Base-by-base conservation (phyloP, 2,888 invertebrate species). In the Ephialtes manifestator region DNA sequence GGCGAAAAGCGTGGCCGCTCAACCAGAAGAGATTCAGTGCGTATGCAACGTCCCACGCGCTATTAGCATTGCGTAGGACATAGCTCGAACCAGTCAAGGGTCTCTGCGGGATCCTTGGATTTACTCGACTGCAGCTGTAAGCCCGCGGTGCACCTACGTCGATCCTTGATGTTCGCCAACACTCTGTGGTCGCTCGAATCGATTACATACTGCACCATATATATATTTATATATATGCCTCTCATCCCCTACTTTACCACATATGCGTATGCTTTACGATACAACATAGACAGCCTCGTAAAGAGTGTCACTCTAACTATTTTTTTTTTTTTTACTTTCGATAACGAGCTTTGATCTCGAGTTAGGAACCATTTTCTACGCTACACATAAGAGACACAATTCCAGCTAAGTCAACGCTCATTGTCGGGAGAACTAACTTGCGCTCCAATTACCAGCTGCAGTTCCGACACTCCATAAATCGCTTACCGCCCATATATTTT, bases 51-150 rank as follows among this genome's bases (percentile, higher is more conserved):
- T 58, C 89, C 89, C 87, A 90, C 91, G 89, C 86, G 74, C 85
- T 87, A 89, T 90, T 88, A 90, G 85, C 84, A 88, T 86, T 86
- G 87, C 88, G 87, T 86, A 81, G 87, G 88, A 88, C 81, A 87
- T 31, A 55, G 28, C 53, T 63, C 75, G 55, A 70, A 15, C 58
- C 35, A 51, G 48, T 60, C 58, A 60, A 72, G 72, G 78, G 67
- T 78, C 67, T 72, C 67, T 53, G 11, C 58, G 48, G 55, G 68
- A 68, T 60, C 58, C 51, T 74, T 72, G 53, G 53, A 70, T 63
- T 43, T 60, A 43, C 15, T 63, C 60, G 48, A 31, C 55, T 53
- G 46, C 31, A 48, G 60, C 60, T 65, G 7, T 35, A 65, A 80
- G 31, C 80, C 43, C 43, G n/a, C 31, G 53, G 28, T 74, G 63